Conservation (phyloP, 1,140 invertebrate genomes). For the Listronotus bonariensis region DNA sequence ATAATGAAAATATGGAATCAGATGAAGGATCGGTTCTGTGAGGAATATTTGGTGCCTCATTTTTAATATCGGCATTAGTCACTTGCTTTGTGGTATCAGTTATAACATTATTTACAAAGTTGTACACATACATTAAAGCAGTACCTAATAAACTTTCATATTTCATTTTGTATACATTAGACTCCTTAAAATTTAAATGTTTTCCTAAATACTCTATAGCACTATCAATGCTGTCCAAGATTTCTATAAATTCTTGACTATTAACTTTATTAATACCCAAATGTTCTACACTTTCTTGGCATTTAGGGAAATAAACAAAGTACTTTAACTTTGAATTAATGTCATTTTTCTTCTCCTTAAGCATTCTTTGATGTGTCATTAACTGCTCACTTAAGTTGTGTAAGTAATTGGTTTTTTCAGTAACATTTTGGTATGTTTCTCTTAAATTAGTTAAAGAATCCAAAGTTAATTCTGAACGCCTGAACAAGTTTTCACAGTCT, state of each 20-base stretch:
- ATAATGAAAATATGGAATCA: conserved; percentile 85
- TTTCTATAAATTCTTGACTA: conserved; percentile 79
- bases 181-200: conserved; percentile 74
- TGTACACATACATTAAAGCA: conserved; percentile 64
- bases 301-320: conserved; percentile 85
- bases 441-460: conserved; percentile 72
- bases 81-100: conserved; percentile 76
- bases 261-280: conserved; percentile 70
- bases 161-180: conserved; percentile 77
- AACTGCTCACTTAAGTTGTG: conserved; percentile 89
- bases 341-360: conserved; percentile 77
- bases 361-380: conserved; percentile 81
- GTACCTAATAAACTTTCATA: conserved; percentile 79
- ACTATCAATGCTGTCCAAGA: conserved; percentile 84
- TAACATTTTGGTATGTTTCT: conserved; percentile 81
- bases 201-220: conserved; percentile 83
- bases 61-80: conserved; percentile 55
- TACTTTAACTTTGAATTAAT: conserved; percentile 81
- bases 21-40: conserved; percentile 48
- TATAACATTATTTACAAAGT: conserved; percentile 48
- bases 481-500: conserved; percentile 68
- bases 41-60: conserved; percentile 42
- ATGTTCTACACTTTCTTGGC: conserved; percentile 71
- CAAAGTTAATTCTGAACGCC: conserved; percentile 72
- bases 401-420: conserved; percentile 86